Base-by-base conservation (phyloP, 2,888 invertebrate genomes). In the Pseudoips prasinana region DNA sequence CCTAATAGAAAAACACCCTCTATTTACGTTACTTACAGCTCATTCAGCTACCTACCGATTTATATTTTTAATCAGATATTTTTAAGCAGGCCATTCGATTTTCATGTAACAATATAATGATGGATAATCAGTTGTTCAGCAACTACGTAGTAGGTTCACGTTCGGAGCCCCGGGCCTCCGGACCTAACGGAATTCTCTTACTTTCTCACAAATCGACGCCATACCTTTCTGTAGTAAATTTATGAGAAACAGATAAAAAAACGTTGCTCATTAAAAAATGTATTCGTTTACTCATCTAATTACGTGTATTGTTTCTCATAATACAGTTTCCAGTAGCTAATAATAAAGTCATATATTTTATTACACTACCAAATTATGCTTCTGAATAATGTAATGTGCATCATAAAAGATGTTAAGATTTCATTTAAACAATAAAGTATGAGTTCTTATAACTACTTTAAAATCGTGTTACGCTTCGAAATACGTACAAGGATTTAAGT, bases 121-220 rank as follows among this genome's bases (percentile, higher is more conserved):
- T 20, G 45, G 47, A 56, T 52, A 53, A 62, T 64, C 47, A 50
- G 40, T 44, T 44, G 46, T 55, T 63, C 51, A 39, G 50, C 56
- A 63, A 58, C 14, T 14, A 14, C 14, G 14, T 14, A 14, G 14
- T 14, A n/a, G n/a, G n/a, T n/a, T 2, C 14, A 3, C 14, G 14
- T 5, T 14, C 14, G 3, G 5, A 14, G 14, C 14, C 2, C 14
- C 3, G 23, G 49, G 48, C 64, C 60, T 55, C 40, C 47, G 59
- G 58, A 39, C 33, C 44, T 60, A 62, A 60, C 58, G 57, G 60
- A 40, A 22, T 45, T 27, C 31, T 22, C 40, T 42, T 44, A 37
- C 33, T 31, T 39, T 46, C 46, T 38, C 31, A 41, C 44, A 37
- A 38, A 30, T 41, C 40, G 23, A 45, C 31, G 32, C 28, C n/a